A percentile compares a stretch with the other conserved stretches of the same genome.
Evolutionary conservation across 2,113 vertebrate species (phyloP).

Genomic region (Cervus canadensis): DNA sequence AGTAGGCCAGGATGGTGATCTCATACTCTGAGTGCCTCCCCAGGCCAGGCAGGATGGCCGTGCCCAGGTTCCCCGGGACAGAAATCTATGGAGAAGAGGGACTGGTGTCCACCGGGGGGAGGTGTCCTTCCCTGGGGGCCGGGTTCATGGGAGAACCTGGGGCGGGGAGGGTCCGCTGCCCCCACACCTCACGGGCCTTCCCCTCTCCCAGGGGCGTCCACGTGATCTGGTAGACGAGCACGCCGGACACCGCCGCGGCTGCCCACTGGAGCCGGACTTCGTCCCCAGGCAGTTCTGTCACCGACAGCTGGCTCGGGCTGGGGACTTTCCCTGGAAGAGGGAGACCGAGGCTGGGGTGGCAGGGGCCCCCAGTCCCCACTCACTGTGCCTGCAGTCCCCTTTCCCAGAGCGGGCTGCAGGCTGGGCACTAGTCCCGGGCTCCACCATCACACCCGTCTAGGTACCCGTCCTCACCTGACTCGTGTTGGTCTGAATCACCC

Average conservation of each 20-base stretch:
- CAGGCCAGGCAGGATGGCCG: slow-evolving; percentile 85
- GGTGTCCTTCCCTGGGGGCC: rapidly evolving
- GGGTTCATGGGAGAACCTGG: neutral
- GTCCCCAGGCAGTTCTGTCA: slow-evolving; percentile 86
- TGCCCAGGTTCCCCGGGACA: slow-evolving; percentile 82
- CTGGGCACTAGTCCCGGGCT: rapidly evolving
- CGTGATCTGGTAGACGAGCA: slow-evolving; percentile 92
- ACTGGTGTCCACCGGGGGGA: neutral
- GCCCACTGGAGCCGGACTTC: slow-evolving; percentile 88
- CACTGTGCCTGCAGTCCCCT: neutral
- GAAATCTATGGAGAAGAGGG: slow-evolving; percentile 80
- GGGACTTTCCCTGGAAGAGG: slow-evolving; percentile 87
- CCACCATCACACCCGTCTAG: rapidly evolving
- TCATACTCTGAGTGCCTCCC: slow-evolving; percentile 90
- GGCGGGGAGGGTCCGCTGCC: neutral
- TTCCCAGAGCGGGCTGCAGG: too few species aligned
- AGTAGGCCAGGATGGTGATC: slow-evolving; percentile 92
- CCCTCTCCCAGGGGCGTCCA: slow-evolving; percentile 91
- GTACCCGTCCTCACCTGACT: neutral
- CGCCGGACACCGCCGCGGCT: slow-evolving; percentile 83
- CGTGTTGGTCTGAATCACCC: neutral
- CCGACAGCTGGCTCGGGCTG: slow-evolving; percentile 84
- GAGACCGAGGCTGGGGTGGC: neutral
- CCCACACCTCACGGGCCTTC: slow-evolving; percentile 85
- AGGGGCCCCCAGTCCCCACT: neutral